Conservation (phyloP, 2,888 invertebrate genomes). For the Apotomis turbidana region DNA sequence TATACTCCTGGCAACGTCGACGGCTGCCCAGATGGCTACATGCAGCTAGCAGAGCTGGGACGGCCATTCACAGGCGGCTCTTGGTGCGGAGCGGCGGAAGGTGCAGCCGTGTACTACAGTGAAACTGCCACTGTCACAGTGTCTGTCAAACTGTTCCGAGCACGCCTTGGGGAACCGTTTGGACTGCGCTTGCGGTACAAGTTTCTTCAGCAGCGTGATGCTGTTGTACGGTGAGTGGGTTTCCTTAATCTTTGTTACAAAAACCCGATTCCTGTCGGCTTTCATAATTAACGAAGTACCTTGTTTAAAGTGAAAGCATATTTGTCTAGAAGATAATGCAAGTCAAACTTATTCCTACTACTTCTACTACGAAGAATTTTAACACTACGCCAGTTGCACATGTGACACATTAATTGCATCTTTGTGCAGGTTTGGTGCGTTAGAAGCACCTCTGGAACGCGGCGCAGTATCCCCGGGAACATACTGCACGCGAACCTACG, state of each 20-base stretch:
- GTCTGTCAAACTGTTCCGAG: conserved; percentile 90
- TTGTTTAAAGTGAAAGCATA: too few species aligned
- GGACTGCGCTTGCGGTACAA: conserved; percentile 91
- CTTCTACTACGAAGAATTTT: too few species aligned
- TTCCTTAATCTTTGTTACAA: neutral
- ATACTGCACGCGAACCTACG: conserved; percentile 92
- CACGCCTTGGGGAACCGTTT: conserved; percentile 89
- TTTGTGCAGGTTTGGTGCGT: conserved; percentile 86
- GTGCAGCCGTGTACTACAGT: conserved; percentile 93
- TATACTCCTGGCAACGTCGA: conserved; percentile 88
- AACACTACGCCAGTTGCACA: too few species aligned
- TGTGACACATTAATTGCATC: neutral
- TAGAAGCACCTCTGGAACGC: conserved; percentile 90
- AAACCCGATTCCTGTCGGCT: too few species aligned
- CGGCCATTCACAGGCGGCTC: conserved; percentile 95
- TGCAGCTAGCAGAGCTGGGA: conserved; percentile 93
- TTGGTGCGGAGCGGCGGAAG: conserved; percentile 93
- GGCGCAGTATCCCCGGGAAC: conserved; percentile 93
- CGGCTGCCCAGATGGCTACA: conserved; percentile 94
- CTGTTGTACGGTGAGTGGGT: conserved; percentile 85
- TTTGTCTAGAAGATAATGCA: too few species aligned
- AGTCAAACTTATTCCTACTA: too few species aligned
- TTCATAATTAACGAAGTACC: too few species aligned
- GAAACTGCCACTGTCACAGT: conserved; percentile 95
- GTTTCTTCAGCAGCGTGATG: conserved; percentile 91